Base-by-base conservation (phyloP, 1,140 invertebrate species). In the Meloidogyne exigua region DNA sequence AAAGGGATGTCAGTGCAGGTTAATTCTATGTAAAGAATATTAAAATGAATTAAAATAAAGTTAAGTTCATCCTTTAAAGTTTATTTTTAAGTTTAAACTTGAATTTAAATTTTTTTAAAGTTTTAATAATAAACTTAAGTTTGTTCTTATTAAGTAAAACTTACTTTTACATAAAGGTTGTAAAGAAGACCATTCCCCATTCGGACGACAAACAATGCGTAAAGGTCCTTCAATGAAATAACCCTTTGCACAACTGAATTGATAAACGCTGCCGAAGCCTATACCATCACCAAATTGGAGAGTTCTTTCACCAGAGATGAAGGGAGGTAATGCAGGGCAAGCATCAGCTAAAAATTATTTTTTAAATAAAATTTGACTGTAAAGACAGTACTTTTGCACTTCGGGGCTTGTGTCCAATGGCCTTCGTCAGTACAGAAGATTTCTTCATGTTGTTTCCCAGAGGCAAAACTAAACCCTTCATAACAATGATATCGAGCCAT, bases 401-500 rank as follows among this genome's bases (percentile, higher is more conserved):
- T 73, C 1, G 86, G 87, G 13, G 83, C 28, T 13, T 32, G 39
- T 13, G 79, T 82, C 86, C 86, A 87, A 62, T 76, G 70, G 10
- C 85, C 85, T 57, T 84, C 85, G 18, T 87, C 86, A 23, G 70
- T 78, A 72, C 86, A 87, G 39, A 70, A 77, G 15, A 88, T 84
- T 57, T 84, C 92, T 89, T 96, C 94, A 57, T 93, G 92, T 0
- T 93, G 93, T 82, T 92, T 90, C 74, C 92, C 92, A 57, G 93
- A 93, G 7, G 93, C 91, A 85, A 98, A 96, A 72, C 93, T 93
- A 88, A 97, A 98, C 42, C 95, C 95, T 57, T 95, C 94, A 85
- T 97, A 96, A 88, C 95, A 97, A 84, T 95, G 93, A 88, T 96
- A 98, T 79, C 93, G 95, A 26, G 94, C 95, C 80, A 94, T 90